A percentile compares a stretch with the other conserved stretches of the same genome.
Evolutionary conservation across 2,113 vertebrate species (phyloP).

Genomic region (Corvus moneduloides): DNA sequence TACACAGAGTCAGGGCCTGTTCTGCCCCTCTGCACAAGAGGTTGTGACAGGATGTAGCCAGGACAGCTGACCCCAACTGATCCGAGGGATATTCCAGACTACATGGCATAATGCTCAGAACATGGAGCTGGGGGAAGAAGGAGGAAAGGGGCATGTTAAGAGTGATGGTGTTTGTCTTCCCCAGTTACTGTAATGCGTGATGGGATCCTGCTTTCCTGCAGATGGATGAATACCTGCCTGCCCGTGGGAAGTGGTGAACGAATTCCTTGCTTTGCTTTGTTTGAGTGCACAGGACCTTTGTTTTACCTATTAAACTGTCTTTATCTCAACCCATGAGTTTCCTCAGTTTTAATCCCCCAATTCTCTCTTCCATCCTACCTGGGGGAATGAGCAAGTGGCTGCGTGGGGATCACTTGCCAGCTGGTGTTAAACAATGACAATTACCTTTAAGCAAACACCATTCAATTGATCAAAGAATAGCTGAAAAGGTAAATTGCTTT

Average conservation of each 20-base stretch:
- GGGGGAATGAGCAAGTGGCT: background rate
- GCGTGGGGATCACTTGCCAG: background rate
- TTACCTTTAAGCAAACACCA: background rate
- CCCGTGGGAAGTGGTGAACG: background rate
- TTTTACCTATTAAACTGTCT: background rate
- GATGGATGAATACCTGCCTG: background rate
- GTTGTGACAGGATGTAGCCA: background rate
- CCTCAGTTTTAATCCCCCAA: background rate
- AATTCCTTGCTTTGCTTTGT: background rate
- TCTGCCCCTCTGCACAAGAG: background rate
- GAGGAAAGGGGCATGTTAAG: background rate
- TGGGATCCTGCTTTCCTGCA: background rate
- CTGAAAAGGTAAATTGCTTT: background rate
- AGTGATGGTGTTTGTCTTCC: background rate
- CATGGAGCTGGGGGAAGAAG: background rate
- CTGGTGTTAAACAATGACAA: background rate
- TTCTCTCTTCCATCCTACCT: background rate
- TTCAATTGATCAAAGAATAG: background rate
- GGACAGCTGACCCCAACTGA: background rate
- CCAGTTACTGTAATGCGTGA: no score
- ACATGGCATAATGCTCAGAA: background rate
- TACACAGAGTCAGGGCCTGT: background rate
- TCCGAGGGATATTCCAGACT: background rate
- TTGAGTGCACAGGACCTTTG: background rate
- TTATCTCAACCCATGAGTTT: background rate